These are phyloP conservation scores for Frieseomelitta varia DNA, from an alignment of 1,140 invertebrate species.

Conservation along the genomic window DNA sequence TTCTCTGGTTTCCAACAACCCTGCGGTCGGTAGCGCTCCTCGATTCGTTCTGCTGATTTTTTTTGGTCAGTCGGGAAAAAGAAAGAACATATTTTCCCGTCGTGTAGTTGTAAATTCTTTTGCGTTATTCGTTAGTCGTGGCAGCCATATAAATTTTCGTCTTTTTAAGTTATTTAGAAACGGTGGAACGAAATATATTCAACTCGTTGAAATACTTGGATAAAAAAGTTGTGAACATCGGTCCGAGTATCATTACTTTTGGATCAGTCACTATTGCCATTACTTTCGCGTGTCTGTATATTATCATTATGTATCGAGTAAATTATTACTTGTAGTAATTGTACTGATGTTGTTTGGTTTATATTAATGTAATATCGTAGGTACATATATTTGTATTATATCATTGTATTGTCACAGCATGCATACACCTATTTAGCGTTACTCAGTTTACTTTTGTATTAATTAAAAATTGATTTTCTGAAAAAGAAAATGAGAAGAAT, in stretches of 20 bases:
- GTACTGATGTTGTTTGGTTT: no score
- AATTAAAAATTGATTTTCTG: background rate
- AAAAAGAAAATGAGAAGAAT: background rate
- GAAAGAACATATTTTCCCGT: conserved; percentile 22
- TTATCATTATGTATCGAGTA: background rate
- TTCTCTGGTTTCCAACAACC: conserved; percentile 65
- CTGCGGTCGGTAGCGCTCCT: conserved; percentile 55
- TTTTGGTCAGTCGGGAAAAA: conserved; percentile 20
- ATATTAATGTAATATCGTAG: no score
- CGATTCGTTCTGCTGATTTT: conserved; percentile 45
- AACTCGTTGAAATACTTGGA: no score
- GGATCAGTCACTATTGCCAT: no score
- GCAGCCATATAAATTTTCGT: background rate
- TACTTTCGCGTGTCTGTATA: background rate
- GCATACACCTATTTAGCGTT: no score
- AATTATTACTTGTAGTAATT: no score
- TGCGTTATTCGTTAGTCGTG: background rate
- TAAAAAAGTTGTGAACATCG: background rate
- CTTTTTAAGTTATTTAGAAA: background rate
- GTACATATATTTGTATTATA: no score
- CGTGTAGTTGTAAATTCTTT: conserved; percentile 49
- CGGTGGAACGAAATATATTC: no score
- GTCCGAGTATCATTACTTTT: no score
- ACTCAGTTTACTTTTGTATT: background rate
- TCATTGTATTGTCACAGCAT: no score